A percentile compares a stretch with the other conserved stretches of the same genome.
phyloP scores from a whole-genome alignment of 2,888 invertebrate species.

The Caenorhabditis uteleia region DNA sequence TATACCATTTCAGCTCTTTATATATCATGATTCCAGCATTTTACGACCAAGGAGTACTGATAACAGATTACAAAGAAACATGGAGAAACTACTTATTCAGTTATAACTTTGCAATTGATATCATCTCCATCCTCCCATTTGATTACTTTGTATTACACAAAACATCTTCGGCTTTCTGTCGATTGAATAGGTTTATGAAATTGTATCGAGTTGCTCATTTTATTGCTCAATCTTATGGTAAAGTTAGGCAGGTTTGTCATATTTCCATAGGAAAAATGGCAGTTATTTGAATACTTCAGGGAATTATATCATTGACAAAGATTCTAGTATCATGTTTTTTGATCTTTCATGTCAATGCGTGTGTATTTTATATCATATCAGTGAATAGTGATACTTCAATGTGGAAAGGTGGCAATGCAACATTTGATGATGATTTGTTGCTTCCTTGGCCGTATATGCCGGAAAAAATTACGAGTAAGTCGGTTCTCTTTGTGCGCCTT shows the following conservation, averaged over 20 bases:
- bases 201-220: constrained; percentile 41
- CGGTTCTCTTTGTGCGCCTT: not conserved
- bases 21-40: constrained; percentile 34
- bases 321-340: constrained; percentile 40
- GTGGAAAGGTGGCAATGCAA: constrained; percentile 40
- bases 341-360: constrained; percentile 64
- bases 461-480: constrained; percentile 42
- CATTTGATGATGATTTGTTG: constrained; percentile 45
- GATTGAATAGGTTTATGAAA: constrained; percentile 45
- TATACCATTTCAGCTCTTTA: not conserved
- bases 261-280: no score
- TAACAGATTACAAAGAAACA: constrained; percentile 21
- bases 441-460: constrained; percentile 47
- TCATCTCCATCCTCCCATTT: constrained; percentile 31
- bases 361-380: constrained; percentile 49
- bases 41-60: constrained; percentile 32
- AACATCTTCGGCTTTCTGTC: constrained; percentile 18
- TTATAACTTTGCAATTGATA: constrained; percentile 24
- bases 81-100: constrained; percentile 30
- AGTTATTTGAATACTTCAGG: no score
- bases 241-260: constrained; percentile 32
- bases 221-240: constrained; percentile 35
- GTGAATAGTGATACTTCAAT: constrained; percentile 34
- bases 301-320: constrained; percentile 30
- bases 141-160: constrained; percentile 22